Evolutionary conservation across 2,888 invertebrate genomes (phyloP).

Genomic region (Escarpia spicata): DNA sequence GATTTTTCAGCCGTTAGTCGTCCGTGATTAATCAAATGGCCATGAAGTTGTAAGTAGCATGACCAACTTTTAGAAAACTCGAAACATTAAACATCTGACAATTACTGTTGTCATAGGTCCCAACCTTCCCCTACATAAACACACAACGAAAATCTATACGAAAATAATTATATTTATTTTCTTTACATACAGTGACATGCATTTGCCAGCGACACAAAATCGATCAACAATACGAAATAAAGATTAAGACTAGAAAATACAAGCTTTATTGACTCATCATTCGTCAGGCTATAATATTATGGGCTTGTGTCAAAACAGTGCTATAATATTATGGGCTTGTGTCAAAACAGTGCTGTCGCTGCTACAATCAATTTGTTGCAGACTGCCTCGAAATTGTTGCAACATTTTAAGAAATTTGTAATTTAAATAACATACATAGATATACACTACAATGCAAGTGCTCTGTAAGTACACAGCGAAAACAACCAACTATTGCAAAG

Average conservation of each 20-base stretch:
- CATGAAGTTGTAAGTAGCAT: too few species aligned
- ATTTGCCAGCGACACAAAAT: slow-evolving; percentile 6
- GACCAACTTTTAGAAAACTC: too few species aligned
- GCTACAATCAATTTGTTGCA: neutral
- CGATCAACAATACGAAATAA: neutral
- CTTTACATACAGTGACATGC: slow-evolving; percentile 16
- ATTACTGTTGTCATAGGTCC: too few species aligned
- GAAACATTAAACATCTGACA: too few species aligned
- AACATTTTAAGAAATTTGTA: neutral
- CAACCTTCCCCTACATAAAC: too few species aligned
- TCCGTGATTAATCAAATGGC: too few species aligned
- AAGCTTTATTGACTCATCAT: neutral
- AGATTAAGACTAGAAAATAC: neutral
- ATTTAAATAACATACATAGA: too few species aligned
- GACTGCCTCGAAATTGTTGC: neutral
- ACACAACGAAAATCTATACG: neutral
- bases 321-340: neutral
- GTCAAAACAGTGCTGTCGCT: neutral
- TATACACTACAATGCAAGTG: too few species aligned
- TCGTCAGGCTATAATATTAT: neutral
- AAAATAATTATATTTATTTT: slow-evolving; percentile 16
- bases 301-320: neutral
- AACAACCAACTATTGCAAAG: too few species aligned
- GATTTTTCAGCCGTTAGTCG: too few species aligned
- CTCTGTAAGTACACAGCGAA: too few species aligned